phyloP scores from a whole-genome alignment of 2,888 invertebrate genomes.

The Pseudococcus viburni region DNA sequence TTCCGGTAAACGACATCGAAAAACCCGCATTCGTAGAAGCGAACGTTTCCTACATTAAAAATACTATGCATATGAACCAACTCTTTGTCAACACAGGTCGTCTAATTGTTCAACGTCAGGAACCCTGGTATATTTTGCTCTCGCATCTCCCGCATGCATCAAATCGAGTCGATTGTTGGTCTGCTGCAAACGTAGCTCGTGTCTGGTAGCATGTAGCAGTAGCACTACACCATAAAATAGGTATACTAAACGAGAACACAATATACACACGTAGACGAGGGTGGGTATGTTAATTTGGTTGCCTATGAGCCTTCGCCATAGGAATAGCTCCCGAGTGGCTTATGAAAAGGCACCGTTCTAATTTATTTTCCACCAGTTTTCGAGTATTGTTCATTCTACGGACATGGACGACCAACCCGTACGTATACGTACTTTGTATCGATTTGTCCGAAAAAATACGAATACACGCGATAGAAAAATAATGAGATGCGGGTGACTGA shows the following conservation, averaged over 20 bases:
- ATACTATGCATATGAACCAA: not conserved
- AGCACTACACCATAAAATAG: not conserved
- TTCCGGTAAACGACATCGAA: no score
- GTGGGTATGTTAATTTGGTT: slow-evolving; percentile 17
- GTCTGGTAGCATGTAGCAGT: not conserved
- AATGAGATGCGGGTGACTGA: not conserved
- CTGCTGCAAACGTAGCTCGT: not conserved
- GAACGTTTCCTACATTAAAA: not conserved
- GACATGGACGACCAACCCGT: not conserved
- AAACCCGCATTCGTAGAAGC: no score
- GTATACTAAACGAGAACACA: not conserved
- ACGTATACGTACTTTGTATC: not conserved
- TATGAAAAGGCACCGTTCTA: slow-evolving; percentile 6
- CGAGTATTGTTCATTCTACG: not conserved
- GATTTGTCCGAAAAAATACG: not conserved
- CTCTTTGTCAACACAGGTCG: not conserved
- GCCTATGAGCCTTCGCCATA: slow-evolving; percentile 1
- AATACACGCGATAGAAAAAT: not conserved
- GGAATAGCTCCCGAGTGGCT: slow-evolving; percentile 31
- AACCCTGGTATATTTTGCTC: not conserved
- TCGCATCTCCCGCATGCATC: not conserved
- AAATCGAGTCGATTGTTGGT: not conserved
- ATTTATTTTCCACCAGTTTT: slow-evolving; percentile 22
- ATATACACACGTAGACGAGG: not conserved
- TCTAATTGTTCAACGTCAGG: not conserved